Evolutionary conservation across 1,140 invertebrate genomes (phyloP).

Genomic region (Adelges cooleyi): DNA sequence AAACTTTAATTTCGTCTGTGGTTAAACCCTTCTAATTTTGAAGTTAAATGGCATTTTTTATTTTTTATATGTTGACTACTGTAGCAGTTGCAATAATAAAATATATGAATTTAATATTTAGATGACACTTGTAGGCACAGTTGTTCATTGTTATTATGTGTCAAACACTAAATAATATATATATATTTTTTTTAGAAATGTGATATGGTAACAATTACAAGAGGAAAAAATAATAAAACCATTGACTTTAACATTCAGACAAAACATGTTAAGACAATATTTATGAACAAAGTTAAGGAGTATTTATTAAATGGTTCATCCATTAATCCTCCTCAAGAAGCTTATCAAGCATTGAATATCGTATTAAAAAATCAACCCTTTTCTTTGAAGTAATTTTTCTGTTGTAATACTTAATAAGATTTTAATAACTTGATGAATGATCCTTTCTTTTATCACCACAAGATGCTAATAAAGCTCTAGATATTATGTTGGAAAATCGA

Average conservation of each 20-base stretch:
- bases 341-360: slow-evolving; percentile 68
- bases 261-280: slow-evolving; percentile 40
- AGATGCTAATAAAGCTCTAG: slow-evolving; percentile 61
- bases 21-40: too few species aligned
- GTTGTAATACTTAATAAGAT: not conserved
- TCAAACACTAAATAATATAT: not conserved
- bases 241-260: slow-evolving; percentile 47
- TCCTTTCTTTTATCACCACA: too few species aligned
- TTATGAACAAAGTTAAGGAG: slow-evolving; percentile 42
- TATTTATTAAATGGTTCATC: slow-evolving; percentile 40
- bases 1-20: too few species aligned
- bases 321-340: slow-evolving; percentile 47
- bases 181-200: slow-evolving; percentile 24
- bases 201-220: slow-evolving; percentile 32
- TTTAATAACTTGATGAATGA: too few species aligned
- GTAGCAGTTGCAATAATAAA: too few species aligned
- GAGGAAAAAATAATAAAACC: slow-evolving; percentile 39
- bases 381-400: slow-evolving; percentile 19
- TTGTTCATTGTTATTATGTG: too few species aligned
- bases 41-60: too few species aligned
- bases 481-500: slow-evolving; percentile 63
- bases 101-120: too few species aligned
- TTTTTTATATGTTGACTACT: too few species aligned
- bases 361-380: slow-evolving; percentile 52
- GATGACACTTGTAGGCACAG: not conserved